phyloP scores from a whole-genome alignment of 2,113 vertebrate species.

The Psophia crepitans region DNA sequence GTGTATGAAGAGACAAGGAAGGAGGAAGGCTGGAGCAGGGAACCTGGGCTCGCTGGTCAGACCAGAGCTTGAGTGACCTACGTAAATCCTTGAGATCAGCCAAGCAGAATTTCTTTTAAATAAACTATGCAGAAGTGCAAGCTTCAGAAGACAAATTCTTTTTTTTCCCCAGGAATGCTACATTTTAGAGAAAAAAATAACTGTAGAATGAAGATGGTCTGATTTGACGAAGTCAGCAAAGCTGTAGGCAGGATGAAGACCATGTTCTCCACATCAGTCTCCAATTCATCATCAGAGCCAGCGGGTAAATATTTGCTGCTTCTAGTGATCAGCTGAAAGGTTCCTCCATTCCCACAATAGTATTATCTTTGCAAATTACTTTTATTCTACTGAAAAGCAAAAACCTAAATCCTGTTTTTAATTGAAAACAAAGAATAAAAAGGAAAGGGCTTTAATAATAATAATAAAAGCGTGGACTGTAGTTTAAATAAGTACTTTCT shows the following conservation, averaged over 20 bases:
- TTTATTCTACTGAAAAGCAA: conserved; percentile 11
- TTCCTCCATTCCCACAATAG: background rate
- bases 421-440: conserved; percentile 17
- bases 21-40: background rate
- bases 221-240: conserved; percentile 53
- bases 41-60: background rate
- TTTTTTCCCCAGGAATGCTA: background rate
- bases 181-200: conserved; percentile 1
- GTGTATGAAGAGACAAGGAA: background rate
- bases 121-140: background rate
- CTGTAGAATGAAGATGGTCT: background rate
- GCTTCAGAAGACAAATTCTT: background rate
- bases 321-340: conserved; percentile 11
- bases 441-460: background rate
- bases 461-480: background rate
- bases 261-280: background rate
- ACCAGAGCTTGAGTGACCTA: background rate
- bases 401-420: background rate
- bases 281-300: background rate
- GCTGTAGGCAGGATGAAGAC: background rate
- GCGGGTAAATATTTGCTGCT: conserved; percentile 56
- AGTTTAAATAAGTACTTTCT: background rate
- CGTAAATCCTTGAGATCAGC: background rate
- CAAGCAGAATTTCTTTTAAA: background rate
- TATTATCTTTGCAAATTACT: conserved; percentile 28